Conservation (phyloP, 2,888 invertebrate genomes). For the Scrobipalpa atriplicella region DNA sequence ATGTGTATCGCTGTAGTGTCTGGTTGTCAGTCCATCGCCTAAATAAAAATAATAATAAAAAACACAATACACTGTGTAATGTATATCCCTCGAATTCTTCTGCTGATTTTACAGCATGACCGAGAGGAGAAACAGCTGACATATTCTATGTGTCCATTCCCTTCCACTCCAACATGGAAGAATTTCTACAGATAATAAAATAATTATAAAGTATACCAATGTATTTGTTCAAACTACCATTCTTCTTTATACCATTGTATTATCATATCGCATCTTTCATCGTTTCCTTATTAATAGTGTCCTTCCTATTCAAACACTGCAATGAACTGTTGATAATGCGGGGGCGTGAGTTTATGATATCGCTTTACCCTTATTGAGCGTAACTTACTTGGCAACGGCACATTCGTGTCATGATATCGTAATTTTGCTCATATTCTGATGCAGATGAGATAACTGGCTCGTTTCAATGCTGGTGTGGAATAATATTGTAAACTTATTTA, state of each 20-base stretch:
- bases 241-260: not conserved
- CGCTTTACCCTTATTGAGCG: not conserved
- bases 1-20: too few relatives aligned
- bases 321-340: not conserved
- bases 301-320: not conserved
- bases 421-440: slow-evolving; percentile 8
- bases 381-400: not conserved
- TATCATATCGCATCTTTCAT: not conserved
- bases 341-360: slow-evolving; percentile 18
- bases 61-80: too few relatives aligned
- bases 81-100: too few relatives aligned
- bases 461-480: not conserved
- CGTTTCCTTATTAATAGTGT: not conserved
- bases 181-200: too few relatives aligned
- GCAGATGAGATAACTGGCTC: not conserved
- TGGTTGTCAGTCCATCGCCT: too few relatives aligned
- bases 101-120: too few relatives aligned
- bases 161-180: too few relatives aligned
- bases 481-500: not conserved
- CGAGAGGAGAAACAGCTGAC: too few relatives aligned
- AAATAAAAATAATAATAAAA: too few relatives aligned
- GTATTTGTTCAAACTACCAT: too few relatives aligned
- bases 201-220: too few relatives aligned
- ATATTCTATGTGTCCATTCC: too few relatives aligned
- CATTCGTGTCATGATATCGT: not conserved